phyloP scores from a whole-genome alignment of 2,888 invertebrate genomes.

The Pseudoips prasinana region DNA sequence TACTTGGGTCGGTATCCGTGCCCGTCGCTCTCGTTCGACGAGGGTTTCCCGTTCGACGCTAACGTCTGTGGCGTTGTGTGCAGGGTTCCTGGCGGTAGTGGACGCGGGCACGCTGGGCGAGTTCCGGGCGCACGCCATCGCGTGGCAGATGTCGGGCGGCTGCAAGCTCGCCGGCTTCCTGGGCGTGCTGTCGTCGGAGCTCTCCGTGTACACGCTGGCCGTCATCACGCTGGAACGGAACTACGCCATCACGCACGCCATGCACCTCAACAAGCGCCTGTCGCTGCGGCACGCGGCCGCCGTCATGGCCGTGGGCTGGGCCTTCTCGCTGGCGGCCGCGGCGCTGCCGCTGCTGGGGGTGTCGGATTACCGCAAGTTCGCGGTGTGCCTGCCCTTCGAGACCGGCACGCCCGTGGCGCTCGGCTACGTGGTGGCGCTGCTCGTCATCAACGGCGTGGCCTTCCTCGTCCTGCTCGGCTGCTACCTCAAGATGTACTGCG shows the following conservation, averaged over 20 bases:
- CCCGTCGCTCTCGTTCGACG: background rate
- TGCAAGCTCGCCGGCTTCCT: constrained; percentile 97
- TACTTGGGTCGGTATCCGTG: constrained; percentile 87
- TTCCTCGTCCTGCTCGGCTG: constrained; percentile 97
- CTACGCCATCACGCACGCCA: constrained; percentile 98
- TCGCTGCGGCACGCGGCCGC: constrained; percentile 94
- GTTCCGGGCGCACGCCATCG: constrained; percentile 97
- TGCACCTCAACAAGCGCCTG: constrained; percentile 97
- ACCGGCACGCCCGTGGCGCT: constrained; percentile 89
- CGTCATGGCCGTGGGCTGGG: constrained; percentile 97
- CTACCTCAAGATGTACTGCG: constrained; percentile 98
- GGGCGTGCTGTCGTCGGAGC: constrained; percentile 95
- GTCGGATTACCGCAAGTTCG: constrained; percentile 97
- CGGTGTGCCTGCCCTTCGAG: constrained; percentile 98
- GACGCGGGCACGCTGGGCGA: constrained; percentile 98
- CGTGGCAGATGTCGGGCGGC: constrained; percentile 97
- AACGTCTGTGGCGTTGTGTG: constrained; percentile 5
- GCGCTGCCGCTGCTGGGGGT: constrained; percentile 93
- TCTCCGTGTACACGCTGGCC: constrained; percentile 97
- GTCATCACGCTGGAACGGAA: constrained; percentile 97
- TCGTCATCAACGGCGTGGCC: constrained; percentile 95
- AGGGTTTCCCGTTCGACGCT: background rate
- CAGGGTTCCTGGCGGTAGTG: constrained; percentile 95
- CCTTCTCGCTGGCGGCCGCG: constrained; percentile 93
- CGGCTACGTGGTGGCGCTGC: constrained; percentile 94